phyloP scores from a whole-genome alignment of 2,888 invertebrate genomes.

The Dinocampus coccinellae region DNA sequence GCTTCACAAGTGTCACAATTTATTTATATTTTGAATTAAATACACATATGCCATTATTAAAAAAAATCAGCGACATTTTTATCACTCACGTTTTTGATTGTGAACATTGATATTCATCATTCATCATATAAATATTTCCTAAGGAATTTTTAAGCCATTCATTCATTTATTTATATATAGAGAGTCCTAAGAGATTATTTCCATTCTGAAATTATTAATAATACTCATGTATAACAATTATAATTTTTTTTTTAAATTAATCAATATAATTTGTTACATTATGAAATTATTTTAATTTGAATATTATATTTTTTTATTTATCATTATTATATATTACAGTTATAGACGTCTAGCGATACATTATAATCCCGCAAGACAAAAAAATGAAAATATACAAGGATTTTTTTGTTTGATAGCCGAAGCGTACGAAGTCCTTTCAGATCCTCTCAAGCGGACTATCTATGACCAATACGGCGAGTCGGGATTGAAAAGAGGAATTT shows the following conservation, averaged over 20 bases:
- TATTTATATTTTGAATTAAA: no score
- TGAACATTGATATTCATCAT: no score
- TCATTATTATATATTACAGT: constrained; percentile 53
- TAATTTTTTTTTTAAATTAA: constrained; percentile 5
- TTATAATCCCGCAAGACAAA: constrained; percentile 73
- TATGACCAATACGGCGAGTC: constrained; percentile 93
- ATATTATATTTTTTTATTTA: background rate
- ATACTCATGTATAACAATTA: no score
- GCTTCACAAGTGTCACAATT: no score
- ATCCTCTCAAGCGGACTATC: constrained; percentile 78
- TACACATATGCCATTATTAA: no score
- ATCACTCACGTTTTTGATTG: no score
- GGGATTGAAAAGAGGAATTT: constrained; percentile 85
- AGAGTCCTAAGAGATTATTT: no score
- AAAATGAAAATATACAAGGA: constrained; percentile 50
- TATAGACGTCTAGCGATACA: constrained; percentile 74
- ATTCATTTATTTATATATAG: no score
- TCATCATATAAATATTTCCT: no score
- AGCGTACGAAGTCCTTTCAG: constrained; percentile 83
- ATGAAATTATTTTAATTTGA: background rate
- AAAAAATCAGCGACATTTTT: no score
- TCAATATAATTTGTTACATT: constrained; percentile 5
- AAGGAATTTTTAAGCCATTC: no score
- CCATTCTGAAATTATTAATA: no score
- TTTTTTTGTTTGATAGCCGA: constrained; percentile 78